Conservation (phyloP, 2,797 vertebrate species). For the Phrynocephalus forsythii region DNA sequence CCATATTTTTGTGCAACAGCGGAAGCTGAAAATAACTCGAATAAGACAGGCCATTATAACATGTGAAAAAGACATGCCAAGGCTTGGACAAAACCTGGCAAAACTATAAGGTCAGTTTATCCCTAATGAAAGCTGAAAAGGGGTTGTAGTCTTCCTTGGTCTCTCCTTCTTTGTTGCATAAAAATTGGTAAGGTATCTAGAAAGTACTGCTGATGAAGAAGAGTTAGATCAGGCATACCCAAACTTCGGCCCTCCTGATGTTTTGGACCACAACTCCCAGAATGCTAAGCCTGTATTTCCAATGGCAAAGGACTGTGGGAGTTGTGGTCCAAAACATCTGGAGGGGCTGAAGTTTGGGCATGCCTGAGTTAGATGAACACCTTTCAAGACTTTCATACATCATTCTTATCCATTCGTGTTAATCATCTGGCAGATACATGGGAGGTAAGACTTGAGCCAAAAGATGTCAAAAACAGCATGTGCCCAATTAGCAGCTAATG, state of each 20-base stretch:
- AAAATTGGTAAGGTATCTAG: background rate
- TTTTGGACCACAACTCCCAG: too few relatives aligned
- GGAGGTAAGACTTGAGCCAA: background rate
- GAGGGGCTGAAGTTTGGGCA: too few relatives aligned
- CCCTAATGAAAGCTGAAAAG: background rate
- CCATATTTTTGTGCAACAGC: background rate
- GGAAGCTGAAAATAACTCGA: slow-evolving; percentile 9
- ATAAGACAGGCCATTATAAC: background rate
- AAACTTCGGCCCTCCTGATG: too few relatives aligned
- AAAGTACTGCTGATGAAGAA: background rate
- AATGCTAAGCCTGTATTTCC: too few relatives aligned
- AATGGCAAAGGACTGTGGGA: too few relatives aligned
- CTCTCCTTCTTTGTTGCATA: background rate
- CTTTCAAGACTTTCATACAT: background rate
- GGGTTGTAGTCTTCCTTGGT: background rate
- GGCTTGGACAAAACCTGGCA: background rate
- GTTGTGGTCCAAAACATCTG: too few relatives aligned
- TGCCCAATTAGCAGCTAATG: background rate
- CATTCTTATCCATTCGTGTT: background rate
- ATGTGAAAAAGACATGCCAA: background rate
- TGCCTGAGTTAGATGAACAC: background rate
- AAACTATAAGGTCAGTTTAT: background rate
- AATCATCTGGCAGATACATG: background rate
- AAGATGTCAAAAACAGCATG: background rate
- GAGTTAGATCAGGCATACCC: background rate